Evolutionary conservation across 2,113 vertebrate genomes (phyloP).

Genomic region (Crotalus horridus): DNA sequence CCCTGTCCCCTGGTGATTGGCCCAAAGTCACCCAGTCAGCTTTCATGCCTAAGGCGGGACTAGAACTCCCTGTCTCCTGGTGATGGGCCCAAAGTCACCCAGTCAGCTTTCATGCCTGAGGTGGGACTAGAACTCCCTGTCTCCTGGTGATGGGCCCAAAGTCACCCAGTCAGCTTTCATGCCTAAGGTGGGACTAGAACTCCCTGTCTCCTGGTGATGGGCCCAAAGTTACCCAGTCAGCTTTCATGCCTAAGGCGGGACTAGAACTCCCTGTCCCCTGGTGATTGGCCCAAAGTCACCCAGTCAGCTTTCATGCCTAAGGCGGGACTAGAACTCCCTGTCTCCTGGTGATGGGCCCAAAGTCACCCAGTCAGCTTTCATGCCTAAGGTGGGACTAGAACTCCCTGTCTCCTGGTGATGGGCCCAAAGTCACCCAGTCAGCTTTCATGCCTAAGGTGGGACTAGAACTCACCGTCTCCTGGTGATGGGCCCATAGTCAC

Average conservation of each 20-base stretch:
- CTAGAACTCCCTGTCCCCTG: not conserved
- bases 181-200: not conserved
- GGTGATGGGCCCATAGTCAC: not conserved
- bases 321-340: accelerated
- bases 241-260: not conserved
- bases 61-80: not conserved
- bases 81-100: not conserved
- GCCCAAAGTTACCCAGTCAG: not conserved
- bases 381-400: not conserved
- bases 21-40: accelerated
- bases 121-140: not conserved
- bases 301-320: accelerated
- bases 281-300: not conserved
- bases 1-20: not conserved
- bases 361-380: not conserved
- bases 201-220: not conserved
- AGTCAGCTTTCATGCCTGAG: not conserved
- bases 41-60: not conserved
- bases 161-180: accelerated
- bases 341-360: not conserved
- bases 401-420: not conserved
- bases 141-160: not conserved
- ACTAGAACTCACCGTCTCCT: not conserved
- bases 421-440: not conserved
- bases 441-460: accelerated